Conservation (phyloP, 2,888 invertebrate genomes). For the Pyrgus malvae region DNA sequence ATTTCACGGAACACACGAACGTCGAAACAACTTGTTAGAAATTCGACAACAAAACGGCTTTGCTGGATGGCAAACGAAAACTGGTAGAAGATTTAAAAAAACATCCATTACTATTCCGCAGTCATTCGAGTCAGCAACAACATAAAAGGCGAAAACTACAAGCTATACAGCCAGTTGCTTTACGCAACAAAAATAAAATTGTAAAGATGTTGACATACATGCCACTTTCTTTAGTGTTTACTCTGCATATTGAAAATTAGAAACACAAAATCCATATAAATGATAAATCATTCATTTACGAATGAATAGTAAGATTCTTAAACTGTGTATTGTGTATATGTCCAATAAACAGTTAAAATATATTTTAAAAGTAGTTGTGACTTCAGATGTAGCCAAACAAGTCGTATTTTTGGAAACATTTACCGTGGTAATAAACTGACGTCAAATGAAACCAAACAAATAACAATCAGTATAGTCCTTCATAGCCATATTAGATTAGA, state of each 20-base stretch:
- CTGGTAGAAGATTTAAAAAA: constrained; percentile 15
- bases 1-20: constrained; percentile 4
- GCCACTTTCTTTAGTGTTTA: not conserved
- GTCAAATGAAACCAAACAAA: too few species aligned
- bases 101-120: constrained; percentile 17
- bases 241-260: not conserved
- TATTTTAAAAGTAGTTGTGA: too few species aligned
- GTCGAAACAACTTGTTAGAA: not conserved
- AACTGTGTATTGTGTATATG: too few species aligned
- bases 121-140: constrained; percentile 31
- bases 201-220: constrained; percentile 16
- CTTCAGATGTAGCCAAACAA: too few species aligned
- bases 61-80: constrained; percentile 27
- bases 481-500: too few species aligned
- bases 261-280: too few species aligned
- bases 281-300: too few species aligned
- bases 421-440: too few species aligned
- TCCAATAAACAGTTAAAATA: too few species aligned
- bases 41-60: constrained; percentile 28
- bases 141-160: constrained; percentile 30
- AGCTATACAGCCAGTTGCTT: constrained; percentile 1
- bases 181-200: constrained; percentile 31
- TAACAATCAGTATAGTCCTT: too few species aligned
- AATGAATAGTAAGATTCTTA: too few species aligned
- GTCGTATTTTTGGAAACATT: too few species aligned